These are phyloP conservation scores for Rutilus rutilus DNA, from an alignment of 2,113 vertebrate genomes.

Conservation along the genomic window DNA sequence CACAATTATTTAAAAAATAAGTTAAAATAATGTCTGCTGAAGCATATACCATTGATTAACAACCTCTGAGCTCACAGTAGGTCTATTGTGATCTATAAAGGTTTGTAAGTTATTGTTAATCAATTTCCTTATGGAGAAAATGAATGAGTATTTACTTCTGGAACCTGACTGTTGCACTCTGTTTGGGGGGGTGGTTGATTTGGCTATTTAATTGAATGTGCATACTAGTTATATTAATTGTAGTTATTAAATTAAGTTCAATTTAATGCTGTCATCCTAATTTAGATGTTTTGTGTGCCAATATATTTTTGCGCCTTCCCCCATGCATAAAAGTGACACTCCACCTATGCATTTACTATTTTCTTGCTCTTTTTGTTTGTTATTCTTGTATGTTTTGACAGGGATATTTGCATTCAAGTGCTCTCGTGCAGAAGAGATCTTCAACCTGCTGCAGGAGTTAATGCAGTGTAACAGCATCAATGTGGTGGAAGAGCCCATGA, in stretches of 20 bases:
- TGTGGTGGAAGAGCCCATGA: conserved; percentile 92
- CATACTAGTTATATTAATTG: not conserved
- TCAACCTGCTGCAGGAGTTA: conserved; percentile 96
- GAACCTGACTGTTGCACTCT: too few species aligned
- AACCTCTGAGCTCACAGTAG: too few species aligned
- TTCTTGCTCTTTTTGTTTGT: not conserved
- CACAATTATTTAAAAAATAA: too few species aligned
- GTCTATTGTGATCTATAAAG: too few species aligned
- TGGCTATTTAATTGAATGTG: not conserved
- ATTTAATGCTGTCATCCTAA: not conserved
- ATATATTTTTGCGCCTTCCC: not conserved
- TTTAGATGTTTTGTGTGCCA: not conserved
- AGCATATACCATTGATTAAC: too few species aligned
- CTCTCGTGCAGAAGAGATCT: conserved; percentile 94
- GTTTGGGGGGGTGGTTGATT: not conserved
- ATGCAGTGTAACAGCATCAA: conserved; percentile 99
- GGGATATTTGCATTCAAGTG: conserved; percentile 99
- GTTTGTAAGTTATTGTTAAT: too few species aligned
- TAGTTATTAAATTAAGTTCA: not conserved
- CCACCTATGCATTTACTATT: not conserved
- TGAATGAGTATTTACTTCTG: too few species aligned
- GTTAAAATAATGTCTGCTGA: too few species aligned
- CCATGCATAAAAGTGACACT: not conserved
- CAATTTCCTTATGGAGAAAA: too few species aligned
- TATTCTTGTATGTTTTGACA: conserved; percentile 60